Percentiles rank a stretch among this genome's conserved stretches.
These are phyloP conservation scores for Drosophila punjabiensis DNA, from an alignment of 1,140 invertebrate genomes.

Conservation along the genomic window DNA sequence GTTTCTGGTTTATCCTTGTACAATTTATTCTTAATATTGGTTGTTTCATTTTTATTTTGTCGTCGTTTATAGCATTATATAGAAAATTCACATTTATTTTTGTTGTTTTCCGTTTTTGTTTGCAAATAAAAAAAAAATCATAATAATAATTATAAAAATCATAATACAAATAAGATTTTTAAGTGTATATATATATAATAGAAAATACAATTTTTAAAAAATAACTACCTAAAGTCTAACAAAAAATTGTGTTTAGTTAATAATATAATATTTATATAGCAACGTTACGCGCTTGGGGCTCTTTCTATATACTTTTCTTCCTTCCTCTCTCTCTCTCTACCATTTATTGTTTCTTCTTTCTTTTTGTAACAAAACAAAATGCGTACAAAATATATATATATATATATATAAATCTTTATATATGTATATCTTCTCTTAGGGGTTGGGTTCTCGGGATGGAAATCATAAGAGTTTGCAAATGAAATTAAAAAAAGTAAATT, in stretches of 20 bases:
- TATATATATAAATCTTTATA: slow-evolving; percentile 14
- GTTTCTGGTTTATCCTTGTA: slow-evolving; percentile 44
- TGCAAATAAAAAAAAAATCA: slow-evolving; percentile 23
- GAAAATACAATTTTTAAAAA: slow-evolving; percentile 82
- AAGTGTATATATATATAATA: slow-evolving; percentile 46
- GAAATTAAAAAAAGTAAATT: slow-evolving; percentile 58
- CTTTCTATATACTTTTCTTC: slow-evolving; percentile 43
- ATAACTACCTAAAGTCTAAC: slow-evolving; percentile 81
- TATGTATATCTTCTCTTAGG: slow-evolving; percentile 19
- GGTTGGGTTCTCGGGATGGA: slow-evolving; percentile 6
- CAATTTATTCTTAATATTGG: slow-evolving; percentile 70
- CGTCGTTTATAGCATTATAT: slow-evolving; percentile 67
- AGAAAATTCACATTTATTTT: slow-evolving; percentile 71
- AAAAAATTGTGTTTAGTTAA: slow-evolving; percentile 77
- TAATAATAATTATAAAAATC: background rate
- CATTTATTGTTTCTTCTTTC: background rate
- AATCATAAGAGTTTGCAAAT: slow-evolving; percentile 44
- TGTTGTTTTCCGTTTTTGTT: slow-evolving; percentile 21
- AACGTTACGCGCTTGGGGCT: slow-evolving; percentile 74
- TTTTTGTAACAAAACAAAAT: slow-evolving; percentile 74
- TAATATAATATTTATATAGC: slow-evolving; percentile 81
- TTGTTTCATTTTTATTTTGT: slow-evolving; percentile 70
- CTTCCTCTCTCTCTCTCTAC: background rate
- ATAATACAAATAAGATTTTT: slow-evolving; percentile 50
- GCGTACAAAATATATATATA: slow-evolving; percentile 57